A percentile compares a stretch with the other conserved stretches of the same genome.
Evolutionary conservation across 2,113 vertebrate genomes (phyloP).

Genomic region (Brienomyrus brachyistius): DNA sequence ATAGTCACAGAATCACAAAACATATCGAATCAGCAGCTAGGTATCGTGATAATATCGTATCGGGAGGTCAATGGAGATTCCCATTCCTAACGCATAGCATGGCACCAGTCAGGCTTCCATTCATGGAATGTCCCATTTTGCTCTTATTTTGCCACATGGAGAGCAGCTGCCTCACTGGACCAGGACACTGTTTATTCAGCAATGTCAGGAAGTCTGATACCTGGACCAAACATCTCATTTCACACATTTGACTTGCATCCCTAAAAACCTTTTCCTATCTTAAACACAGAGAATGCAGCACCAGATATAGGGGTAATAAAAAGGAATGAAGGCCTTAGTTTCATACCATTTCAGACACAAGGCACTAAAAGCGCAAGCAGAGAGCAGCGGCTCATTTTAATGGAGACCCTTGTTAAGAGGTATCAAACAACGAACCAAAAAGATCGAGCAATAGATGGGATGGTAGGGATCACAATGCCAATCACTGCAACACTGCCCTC

Average conservation of each 20-base stretch:
- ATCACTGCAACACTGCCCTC: background rate
- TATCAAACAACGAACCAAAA: background rate
- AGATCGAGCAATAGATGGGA: background rate
- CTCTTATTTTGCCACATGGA: slow-evolving; percentile 19
- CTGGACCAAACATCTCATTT: slow-evolving; percentile 51
- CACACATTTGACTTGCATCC: slow-evolving; percentile 41
- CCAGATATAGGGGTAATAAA: background rate
- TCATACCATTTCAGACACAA: background rate
- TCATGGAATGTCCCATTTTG: background rate
- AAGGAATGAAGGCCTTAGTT: background rate
- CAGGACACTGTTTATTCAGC: slow-evolving; percentile 40
- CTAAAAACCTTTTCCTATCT: slow-evolving; percentile 15
- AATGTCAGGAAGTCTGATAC: slow-evolving; percentile 27
- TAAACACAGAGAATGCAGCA: background rate
- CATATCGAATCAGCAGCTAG: no score
- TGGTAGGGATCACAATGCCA: background rate
- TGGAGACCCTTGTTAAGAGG: background rate
- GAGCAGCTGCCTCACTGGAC: slow-evolving; percentile 46
- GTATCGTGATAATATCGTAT: no score
- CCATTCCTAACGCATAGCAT: background rate
- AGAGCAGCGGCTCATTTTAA: background rate
- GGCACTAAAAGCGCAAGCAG: background rate
- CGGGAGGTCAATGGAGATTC: no score
- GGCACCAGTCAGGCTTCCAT: background rate
- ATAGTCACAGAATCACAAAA: no score